These are phyloP conservation scores for Heliconius hermathena DNA, from an alignment of 1,140 invertebrate genomes.

Conservation along the genomic window DNA sequence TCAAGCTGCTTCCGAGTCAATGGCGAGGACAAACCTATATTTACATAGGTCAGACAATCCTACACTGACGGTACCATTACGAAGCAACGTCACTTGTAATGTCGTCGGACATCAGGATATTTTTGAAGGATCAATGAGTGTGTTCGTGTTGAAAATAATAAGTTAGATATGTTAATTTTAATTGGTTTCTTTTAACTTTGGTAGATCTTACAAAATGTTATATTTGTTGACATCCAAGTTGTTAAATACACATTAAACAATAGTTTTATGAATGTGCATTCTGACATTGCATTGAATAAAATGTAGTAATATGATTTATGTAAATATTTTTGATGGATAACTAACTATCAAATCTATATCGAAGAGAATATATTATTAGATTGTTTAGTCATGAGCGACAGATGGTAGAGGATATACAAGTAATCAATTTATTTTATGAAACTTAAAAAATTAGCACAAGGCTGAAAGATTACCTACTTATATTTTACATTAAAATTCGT, in stretches of 20 bases:
- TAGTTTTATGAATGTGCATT: too few species aligned
- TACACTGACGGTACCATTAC: slow-evolving; percentile 7
- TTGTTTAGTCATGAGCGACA: slow-evolving; percentile 56
- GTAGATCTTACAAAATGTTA: too few species aligned
- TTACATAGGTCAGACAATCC: slow-evolving; percentile 55
- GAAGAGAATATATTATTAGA: slow-evolving; percentile 18
- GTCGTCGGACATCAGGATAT: slow-evolving; percentile 15
- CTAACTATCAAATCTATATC: slow-evolving; percentile 6
- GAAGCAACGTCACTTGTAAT: slow-evolving; percentile 16
- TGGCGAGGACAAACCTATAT: slow-evolving; percentile 75
- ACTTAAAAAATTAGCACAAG: slow-evolving; percentile 60
- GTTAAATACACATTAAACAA: too few species aligned
- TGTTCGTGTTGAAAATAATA: neutral
- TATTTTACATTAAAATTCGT: neutral
- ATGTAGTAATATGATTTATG: neutral
- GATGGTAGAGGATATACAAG: slow-evolving; percentile 53
- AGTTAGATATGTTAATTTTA: too few species aligned
- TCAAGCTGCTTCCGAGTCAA: slow-evolving; percentile 73
- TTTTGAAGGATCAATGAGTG: neutral
- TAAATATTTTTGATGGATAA: slow-evolving; percentile 16
- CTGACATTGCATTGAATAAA: too few species aligned
- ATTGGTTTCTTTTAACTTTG: too few species aligned
- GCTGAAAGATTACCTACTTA: slow-evolving; percentile 30
- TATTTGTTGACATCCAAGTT: too few species aligned
- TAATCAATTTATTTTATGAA: slow-evolving; percentile 57